phyloP scores from a whole-genome alignment of 2,113 vertebrate genomes.

The Microtus pennsylvanicus region DNA sequence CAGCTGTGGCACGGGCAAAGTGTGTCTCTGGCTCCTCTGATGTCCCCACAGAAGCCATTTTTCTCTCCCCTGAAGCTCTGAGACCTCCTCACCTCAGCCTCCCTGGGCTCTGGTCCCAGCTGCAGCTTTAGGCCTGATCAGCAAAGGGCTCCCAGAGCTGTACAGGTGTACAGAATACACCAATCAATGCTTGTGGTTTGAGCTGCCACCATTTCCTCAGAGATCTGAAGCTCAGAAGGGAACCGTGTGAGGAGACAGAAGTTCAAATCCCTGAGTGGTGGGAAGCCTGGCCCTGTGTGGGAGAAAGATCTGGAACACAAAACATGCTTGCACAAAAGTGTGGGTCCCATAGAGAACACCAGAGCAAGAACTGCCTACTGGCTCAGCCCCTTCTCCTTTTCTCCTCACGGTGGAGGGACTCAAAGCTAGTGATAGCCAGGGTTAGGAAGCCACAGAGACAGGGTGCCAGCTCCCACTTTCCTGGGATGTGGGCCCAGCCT shows the following conservation, averaged over 20 bases:
- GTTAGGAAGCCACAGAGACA: not conserved
- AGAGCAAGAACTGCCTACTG: not conserved
- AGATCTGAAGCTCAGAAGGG: not conserved
- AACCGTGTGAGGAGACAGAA: not conserved
- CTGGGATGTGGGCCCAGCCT: not conserved
- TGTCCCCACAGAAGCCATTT: not conserved
- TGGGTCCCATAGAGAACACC: not conserved
- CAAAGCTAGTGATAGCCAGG: not conserved
- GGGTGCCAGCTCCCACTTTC: not conserved
- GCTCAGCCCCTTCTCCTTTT: not conserved
- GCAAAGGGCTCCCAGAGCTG: not conserved
- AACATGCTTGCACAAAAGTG: accelerated
- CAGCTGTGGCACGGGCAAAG: not conserved
- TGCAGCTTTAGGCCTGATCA: not conserved
- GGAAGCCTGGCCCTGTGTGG: no score
- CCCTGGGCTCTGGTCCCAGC: not conserved
- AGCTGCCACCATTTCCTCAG: not conserved
- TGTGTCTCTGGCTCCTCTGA: not conserved
- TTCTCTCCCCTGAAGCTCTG: not conserved
- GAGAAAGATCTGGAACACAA: not conserved
- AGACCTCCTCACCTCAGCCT: not conserved
- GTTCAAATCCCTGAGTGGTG: not conserved
- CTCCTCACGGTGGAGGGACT: not conserved
- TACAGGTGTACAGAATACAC: accelerated
- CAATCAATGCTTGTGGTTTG: accelerated